Percentiles rank a stretch among this genome's conserved stretches.
phyloP scores from a whole-genome alignment of 2,113 vertebrate species.

The Saccopteryx leptura region DNA sequence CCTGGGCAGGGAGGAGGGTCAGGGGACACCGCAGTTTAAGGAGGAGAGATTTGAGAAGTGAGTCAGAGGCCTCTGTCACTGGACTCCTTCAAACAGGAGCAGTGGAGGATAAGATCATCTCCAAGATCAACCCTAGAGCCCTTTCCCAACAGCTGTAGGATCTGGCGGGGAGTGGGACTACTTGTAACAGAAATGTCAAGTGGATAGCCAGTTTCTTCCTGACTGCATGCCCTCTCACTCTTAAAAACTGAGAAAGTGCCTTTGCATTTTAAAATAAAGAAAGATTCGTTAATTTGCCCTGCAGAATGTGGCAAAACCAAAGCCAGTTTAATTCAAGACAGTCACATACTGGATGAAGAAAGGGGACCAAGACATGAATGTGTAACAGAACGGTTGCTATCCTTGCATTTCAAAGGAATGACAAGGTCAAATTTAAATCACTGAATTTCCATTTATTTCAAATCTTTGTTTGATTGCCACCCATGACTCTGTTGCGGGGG shows the following conservation, averaged over 20 bases:
- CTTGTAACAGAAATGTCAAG: background rate
- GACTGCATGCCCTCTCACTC: background rate
- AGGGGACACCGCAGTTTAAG: background rate
- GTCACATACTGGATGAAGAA: background rate
- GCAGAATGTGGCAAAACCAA: background rate
- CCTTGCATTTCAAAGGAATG: background rate
- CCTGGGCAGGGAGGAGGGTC: background rate
- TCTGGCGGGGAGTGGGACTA: background rate
- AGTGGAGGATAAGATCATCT: background rate
- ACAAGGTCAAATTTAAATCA: background rate
- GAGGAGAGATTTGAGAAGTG: background rate
- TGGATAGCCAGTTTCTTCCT: background rate
- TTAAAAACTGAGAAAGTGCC: background rate
- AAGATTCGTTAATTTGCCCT: background rate
- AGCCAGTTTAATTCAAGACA: slow-evolving; percentile 10
- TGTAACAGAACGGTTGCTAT: background rate
- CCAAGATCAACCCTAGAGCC: background rate
- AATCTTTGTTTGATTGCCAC: background rate
- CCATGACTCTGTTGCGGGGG: background rate
- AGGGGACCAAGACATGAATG: background rate
- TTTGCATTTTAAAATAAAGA: slow-evolving; percentile 39
- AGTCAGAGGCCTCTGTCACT: background rate
- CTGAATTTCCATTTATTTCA: background rate
- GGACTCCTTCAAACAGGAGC: background rate
- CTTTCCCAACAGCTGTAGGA: background rate